Evolutionary conservation across 2,888 invertebrate species (phyloP).

Genomic region (Oconnorella tubifera): DNA sequence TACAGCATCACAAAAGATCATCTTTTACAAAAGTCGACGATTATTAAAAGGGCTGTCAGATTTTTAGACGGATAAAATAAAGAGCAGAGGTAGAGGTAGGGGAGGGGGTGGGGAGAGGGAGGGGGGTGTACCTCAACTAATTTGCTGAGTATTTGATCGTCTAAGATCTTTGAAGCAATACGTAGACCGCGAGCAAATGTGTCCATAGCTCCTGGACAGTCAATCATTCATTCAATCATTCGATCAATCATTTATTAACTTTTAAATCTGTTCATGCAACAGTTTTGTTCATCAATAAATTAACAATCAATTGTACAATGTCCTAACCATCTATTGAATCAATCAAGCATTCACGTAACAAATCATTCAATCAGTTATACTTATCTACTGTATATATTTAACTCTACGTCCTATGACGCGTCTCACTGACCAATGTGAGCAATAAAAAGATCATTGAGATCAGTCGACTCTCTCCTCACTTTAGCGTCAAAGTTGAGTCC

Average conservation of each 20-base stretch:
- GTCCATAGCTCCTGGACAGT: slow-evolving; percentile 62
- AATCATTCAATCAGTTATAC: neutral
- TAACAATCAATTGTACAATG: too few species aligned
- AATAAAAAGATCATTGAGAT: slow-evolving; percentile 61
- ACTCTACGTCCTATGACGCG: slow-evolving; percentile 10
- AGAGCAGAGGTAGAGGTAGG: too few species aligned
- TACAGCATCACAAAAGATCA: slow-evolving; percentile 45
- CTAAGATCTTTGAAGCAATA: slow-evolving; percentile 60
- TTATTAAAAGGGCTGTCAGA: too few species aligned
- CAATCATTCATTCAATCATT: slow-evolving; percentile 5
- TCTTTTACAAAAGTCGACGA: neutral
- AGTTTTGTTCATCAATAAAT: too few species aligned
- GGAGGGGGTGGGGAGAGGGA: too few species aligned
- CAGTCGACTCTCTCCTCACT: slow-evolving; percentile 60
- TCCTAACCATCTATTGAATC: too few species aligned
- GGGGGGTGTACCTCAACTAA: slow-evolving; percentile 60
- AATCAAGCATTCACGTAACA: too few species aligned
- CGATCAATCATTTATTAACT: neutral
- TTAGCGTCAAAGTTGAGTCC: slow-evolving; percentile 63
- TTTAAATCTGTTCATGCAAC: neutral
- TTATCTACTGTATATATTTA: slow-evolving; percentile 1
- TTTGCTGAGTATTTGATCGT: slow-evolving; percentile 63
- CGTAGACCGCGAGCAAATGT: slow-evolving; percentile 62
- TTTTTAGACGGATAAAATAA: too few species aligned
- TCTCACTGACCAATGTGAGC: slow-evolving; percentile 60